Evolutionary conservation across 2,888 invertebrate species (phyloP), one percentile per base, ranked within the genome.

Genomic region (Glomeris marginata): DNA sequence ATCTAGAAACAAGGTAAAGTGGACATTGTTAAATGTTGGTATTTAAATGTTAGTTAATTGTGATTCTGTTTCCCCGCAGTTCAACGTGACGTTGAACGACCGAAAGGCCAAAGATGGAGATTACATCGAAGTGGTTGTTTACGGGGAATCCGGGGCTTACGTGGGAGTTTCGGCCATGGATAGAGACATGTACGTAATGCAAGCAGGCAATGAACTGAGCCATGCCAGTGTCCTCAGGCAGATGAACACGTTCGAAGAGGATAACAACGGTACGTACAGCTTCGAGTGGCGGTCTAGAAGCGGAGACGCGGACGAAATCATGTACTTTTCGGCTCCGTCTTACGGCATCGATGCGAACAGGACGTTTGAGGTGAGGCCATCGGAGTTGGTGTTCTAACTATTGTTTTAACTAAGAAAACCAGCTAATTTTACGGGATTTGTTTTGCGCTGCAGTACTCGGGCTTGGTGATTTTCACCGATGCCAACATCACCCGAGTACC

Each of bases 281-380:
- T 84, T 86, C 65, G 76, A 77, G 40, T 91, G 87, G 87, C 76
- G 82, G 58, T 85, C 84, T 16, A 84, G 86, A 64, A 78, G 77
- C 55, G 86, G 90, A 2, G 79, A 82, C 64, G 84, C 88, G 0
- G 88, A 88, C 64, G 80, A 84, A 41, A 71, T 85, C 50, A 80
- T 87, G 0, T 82, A 85, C 66, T 88, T 83, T 66, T 88, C 94
- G 0, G 81, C 91, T 0, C 81, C 87, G 0, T 84, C 88, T 1
- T 91, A 80, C 65, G 94, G 92, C 21, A 79, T 92, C 54, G 95
- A 95, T 68, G 88, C 87, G 1, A 92, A 94, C 66, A 74, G 87
- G 53, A 95, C 94, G 0, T 92, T 95, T 61, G 84, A 84, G 74
- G 52, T 51, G 15, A 16, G 37, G 13, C 2, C 33, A 40, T 33